phyloP scores from a whole-genome alignment of 2,113 vertebrate species.

The Scatophagus argus region DNA sequence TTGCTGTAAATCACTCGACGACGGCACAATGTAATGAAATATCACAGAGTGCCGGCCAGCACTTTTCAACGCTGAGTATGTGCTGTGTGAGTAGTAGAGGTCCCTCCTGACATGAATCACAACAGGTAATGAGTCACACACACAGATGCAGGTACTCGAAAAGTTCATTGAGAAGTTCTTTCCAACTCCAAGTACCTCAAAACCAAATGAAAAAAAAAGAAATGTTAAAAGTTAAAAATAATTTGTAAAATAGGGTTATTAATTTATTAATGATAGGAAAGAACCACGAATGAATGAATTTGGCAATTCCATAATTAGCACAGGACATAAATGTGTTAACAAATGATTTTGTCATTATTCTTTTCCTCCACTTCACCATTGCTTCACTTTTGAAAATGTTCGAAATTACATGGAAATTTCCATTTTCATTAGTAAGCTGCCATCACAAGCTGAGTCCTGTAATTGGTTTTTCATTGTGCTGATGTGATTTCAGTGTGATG shows the following conservation, averaged over 20 bases:
- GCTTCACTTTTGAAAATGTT: conserved; percentile 39
- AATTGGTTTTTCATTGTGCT: conserved; percentile 55
- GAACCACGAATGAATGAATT: neutral
- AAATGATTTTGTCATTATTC: conserved; percentile 43
- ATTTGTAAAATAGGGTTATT: conserved; percentile 1
- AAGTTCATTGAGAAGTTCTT: conserved; percentile 1
- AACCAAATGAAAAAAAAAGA: neutral
- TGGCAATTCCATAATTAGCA: conserved; percentile 31
- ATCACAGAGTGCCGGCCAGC: neutral
- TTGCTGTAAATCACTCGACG: conserved; percentile 10
- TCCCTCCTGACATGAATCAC: conserved; percentile 25
- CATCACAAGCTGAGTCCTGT: conserved; percentile 44
- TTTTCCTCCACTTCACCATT: neutral
- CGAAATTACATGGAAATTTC: conserved; percentile 66
- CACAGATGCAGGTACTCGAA: neutral
- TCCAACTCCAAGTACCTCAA: neutral
- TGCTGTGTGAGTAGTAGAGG: neutral
- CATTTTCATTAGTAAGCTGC: conserved; percentile 72
- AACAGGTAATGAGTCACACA: conserved; percentile 15
- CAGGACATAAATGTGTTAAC: conserved; percentile 15
- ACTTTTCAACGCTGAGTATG: neutral
- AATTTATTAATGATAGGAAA: neutral
- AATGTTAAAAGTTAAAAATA: neutral
- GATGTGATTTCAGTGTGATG: conserved; percentile 37
- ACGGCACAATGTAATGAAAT: neutral